Base-by-base conservation (phyloP, 92 coral and sea anemone genomes). In the Epizoanthus stellaris region DNA sequence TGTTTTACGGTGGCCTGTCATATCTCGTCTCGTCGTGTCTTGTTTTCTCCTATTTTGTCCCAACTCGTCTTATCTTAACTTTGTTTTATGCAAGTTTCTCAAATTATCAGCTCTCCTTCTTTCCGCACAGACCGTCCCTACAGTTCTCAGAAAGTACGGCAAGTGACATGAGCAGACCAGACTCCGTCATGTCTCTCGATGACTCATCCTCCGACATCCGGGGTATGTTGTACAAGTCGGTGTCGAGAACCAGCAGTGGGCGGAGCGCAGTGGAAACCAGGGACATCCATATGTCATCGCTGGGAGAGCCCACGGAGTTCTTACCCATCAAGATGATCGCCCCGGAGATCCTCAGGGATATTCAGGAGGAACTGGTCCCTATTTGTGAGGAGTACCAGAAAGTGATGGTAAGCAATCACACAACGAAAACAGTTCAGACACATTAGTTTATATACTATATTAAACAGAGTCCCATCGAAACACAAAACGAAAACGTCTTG, bases 161-260 rank as follows among this genome's bases (percentile, higher is more conserved):
- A 1, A 80, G 95, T 49, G 88, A 90, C 70, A 19, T 76, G 9
- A 92, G 88, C 62, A 91, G 86, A 4, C 89, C 93, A 7, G 92
- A 71, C 13, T 91, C 98, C n/a, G 39, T 65, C 8, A 30, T 81
- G 15, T 90, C 93, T 17, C 53, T 56, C 67, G 88, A 83, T 25
- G 89, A 85, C 30, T 91, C 94, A 13, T 52, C 67, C 80, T 86
- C 85, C 14, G 91, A 89, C n/a, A 17, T 82, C 14, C 85, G 84
- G 36, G 80, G 76, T 52, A 11, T 80, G 70, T 68, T 72, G 6
- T 52, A 60, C 23, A 75, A 89, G 81, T 88, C 96, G 6, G 75
- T 93, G 75, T 88, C 96, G 23, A 79, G 97, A 66, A 95, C 88
- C 81, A 93, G 98, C 86, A 95, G 98, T 58, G 98, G 92, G 45